Evolutionary conservation across 2,113 vertebrate species (phyloP), one percentile per base, ranked within the genome.

Genomic region (Spermophilus dauricus): DNA sequence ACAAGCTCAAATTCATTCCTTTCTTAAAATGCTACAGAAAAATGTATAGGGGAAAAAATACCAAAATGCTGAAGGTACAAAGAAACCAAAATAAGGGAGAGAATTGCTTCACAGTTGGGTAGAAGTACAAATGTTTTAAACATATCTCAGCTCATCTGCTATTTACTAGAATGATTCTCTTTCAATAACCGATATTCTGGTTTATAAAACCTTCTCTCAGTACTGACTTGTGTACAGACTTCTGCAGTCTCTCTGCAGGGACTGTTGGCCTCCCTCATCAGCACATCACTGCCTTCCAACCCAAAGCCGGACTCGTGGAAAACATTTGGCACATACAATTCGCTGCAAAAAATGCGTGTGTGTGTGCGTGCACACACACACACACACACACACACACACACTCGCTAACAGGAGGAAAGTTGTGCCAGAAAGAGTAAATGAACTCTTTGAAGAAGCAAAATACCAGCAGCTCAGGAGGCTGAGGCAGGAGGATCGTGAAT

Each of bases 321-420:
- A 77, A 63, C 34, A 26, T 17, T 85, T 12, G 20, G 16, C 4
- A 1, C n/a, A 6, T 11, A 18, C 26, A 17, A n/a, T 22, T 58
- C n/a, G 12, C 70, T 48, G 56, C 2, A 16, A 30, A 61, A 92
- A 39, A 63, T 32, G 28, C 42, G 22, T 67, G 63, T 32, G 65
- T 9, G 45, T 9, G 45, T 8, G 45, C 1, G 1, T 1, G 1
- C n/a, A n/a, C n/a, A n/a, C n/a, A n/a, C n/a, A n/a, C n/a, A n/a
- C n/a, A n/a, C n/a, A n/a, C n/a, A n/a, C n/a, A n/a, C n/a, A n/a
- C 45, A 6, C 7, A 5, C 42, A 5, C 42, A 8, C 45, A 8
- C 8, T 45, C 45, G 70, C 9, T 45, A 42, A 80, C 26, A 63
- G 45, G 80, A n/a, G 26, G 26, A 39, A 81, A n/a, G 72, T 0